Base-by-base conservation (phyloP, 2,888 invertebrate genomes). In the Acronicta psi region DNA sequence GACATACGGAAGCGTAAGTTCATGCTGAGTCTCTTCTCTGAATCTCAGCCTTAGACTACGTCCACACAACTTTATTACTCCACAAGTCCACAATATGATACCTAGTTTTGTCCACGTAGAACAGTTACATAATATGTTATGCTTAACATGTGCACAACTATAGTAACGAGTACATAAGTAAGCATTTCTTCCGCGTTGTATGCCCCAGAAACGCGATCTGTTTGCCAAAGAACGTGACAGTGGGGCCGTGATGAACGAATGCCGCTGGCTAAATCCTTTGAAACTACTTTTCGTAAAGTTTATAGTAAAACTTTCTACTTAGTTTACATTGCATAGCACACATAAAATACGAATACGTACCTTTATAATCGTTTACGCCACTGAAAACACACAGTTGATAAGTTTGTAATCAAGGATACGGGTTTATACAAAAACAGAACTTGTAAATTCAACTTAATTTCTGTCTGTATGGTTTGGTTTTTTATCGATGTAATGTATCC, bases 171-270 rank as follows among this genome's bases (percentile, higher is more conserved):
- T 44, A 63, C 52, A 55, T 47, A 59, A 52, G 57, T 41, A 57
- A 71, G 59, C 44, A 55, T 72, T 69, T 64, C 47, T 69, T 51
- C 40, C 37, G 36, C 36, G 56, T 56, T 53, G 47, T 66, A 52
- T 74, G 71, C 49, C 59, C 72, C 45, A 74, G 75, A 70, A 72
- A 72, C 61, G 42, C 61, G 70, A 66, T 70, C 66, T 70, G 71
- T 72, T 70, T 66, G 56, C 54, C 45, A 14, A 45, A 37, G 58
- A 50, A 59, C 61, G 66, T 61, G 75, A 66, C 74, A 54, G 75
- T 36, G 41, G n/a, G 34, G 34, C 40, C 4, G 68, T 41, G 64
- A 57, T 41, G 73, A 72, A 62, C 62, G 37, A 59, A 56, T 51
- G 53, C 70, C 70, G 47, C 57, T 11, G 60, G 71, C 65, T 47